Evolutionary conservation across 2,888 invertebrate genomes (phyloP), one percentile per base, ranked within the genome.

Genomic region (Drosophila limbata): DNA sequence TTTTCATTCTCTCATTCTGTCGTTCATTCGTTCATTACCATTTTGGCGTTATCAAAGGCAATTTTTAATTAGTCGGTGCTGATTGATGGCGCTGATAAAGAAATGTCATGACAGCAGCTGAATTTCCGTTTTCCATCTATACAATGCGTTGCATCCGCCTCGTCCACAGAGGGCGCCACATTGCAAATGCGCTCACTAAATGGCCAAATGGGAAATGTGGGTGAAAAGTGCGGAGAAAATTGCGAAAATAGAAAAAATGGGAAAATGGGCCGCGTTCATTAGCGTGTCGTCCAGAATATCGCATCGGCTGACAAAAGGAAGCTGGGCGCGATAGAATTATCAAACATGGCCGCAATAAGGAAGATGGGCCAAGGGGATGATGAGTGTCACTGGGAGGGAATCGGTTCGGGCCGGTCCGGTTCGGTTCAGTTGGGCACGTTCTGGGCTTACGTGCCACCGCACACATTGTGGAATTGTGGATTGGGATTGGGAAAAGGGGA

Each of bases 31-130:
- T 78, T 78, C 76, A 77, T 77, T 77, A 76, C 51, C 79, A 75
- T 77, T 74, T 66, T 44, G 68, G 53, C 81, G 61, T 77, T 84
- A 87, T 86, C 84, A 84, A 83, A 83, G 83, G 78, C 87, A 80
- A 74, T 86, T 83, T 83, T 88, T 83, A 83, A 83, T 82, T 82
- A 82, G 81, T 80, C 80, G 48, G 42, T 44, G 76, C 79, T 75
- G 79, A 76, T 76, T 76, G 76, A 76, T 76, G 76, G 79, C 37
- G 73, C 73, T 85, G 82, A 82, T 84, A 87, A 77, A 88, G 83
- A 83, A 84, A 88, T 87, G 89, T 77, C 81, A 84, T 80, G 87
- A 75, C 81, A 78, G 87, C 77, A 67, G 77, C 73, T 71, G 84
- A 83, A 83, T 79, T 79, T 68, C 31, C 69, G 59, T 60, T 50